These are phyloP conservation scores for Hylia prasina DNA, from an alignment of 2,113 vertebrate genomes.

Conservation along the genomic window DNA sequence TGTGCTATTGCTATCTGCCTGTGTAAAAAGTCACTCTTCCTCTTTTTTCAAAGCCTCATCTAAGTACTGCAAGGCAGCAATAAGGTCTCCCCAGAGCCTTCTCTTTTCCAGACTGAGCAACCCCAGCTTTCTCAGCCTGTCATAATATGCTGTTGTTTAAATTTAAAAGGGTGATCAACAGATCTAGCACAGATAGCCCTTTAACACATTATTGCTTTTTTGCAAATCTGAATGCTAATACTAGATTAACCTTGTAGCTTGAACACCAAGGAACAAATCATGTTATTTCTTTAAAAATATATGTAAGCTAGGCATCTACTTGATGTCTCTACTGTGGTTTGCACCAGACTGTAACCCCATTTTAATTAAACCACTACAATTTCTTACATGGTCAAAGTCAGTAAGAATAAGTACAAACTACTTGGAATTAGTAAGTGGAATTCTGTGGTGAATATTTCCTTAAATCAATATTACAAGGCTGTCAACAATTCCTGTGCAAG, in stretches of 20 bases:
- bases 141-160: not conserved
- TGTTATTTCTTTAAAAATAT: not conserved
- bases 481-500: not conserved
- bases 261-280: not conserved
- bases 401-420: not conserved
- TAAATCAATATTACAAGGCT: not conserved
- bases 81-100: not conserved
- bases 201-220: not conserved
- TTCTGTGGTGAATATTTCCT: not conserved
- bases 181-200: not conserved
- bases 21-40: not conserved
- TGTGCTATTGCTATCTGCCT: not conserved
- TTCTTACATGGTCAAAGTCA: not conserved
- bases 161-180: not conserved
- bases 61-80: not conserved
- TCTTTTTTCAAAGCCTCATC: not conserved
- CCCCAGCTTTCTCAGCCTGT: not conserved
- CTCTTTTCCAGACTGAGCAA: not conserved
- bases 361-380: not conserved
- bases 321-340: not conserved
- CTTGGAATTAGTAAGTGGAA: not conserved
- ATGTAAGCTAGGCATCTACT: not conserved
- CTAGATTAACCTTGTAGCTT: not conserved
- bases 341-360: not conserved
- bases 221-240: not conserved